Evolutionary conservation across 1,140 invertebrate genomes (phyloP).

Genomic region (Heliconius hermathena): DNA sequence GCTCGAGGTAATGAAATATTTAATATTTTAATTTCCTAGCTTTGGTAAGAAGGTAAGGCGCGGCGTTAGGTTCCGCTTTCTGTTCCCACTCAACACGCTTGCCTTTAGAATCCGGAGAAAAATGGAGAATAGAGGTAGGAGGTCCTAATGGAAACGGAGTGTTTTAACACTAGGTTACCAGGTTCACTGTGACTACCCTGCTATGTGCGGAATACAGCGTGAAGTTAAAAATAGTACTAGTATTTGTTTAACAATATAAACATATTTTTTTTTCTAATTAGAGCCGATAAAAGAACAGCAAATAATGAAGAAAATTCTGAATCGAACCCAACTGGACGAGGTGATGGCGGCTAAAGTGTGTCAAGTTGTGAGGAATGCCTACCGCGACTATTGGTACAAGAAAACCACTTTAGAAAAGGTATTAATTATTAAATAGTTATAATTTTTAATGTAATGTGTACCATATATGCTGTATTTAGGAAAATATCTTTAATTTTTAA

Average conservation of each 20-base stretch:
- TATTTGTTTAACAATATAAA: neutral
- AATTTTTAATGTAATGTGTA: no score
- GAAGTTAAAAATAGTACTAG: neutral
- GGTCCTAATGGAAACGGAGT: no score
- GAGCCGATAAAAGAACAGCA: constrained; percentile 65
- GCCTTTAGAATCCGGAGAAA: no score
- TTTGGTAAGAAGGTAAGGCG: no score
- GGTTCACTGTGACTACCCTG: neutral
- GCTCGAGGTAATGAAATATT: no score
- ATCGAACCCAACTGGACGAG: constrained; percentile 52
- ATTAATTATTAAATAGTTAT: no score
- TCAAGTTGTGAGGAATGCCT: constrained; percentile 65
- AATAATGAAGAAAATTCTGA: constrained; percentile 66
- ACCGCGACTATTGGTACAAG: constrained; percentile 70
- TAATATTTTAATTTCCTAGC: no score
- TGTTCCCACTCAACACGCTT: no score
- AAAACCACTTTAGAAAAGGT: constrained; percentile 63
- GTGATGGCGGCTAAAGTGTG: constrained; percentile 64
- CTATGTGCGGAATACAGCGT: neutral
- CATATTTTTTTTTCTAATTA: constrained; percentile 27
- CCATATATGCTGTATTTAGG: no score
- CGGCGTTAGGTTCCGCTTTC: no score
- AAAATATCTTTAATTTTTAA: no score
- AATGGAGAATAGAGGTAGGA: no score
- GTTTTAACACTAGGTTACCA: neutral